Evolutionary conservation across 2,797 vertebrate species (phyloP).

Genomic region (Ciconia nigra): DNA sequence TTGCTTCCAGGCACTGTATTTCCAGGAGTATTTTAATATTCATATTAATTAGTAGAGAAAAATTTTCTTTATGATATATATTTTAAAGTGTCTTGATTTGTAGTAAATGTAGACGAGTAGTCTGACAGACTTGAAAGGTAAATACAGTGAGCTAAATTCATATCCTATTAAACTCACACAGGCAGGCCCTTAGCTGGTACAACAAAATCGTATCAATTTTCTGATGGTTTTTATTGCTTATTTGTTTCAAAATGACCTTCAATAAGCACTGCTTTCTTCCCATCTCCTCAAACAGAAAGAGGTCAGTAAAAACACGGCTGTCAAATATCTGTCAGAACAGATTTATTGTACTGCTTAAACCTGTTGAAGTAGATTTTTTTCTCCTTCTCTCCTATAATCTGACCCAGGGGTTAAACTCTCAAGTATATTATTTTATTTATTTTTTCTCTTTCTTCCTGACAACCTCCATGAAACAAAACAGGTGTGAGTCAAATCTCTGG

Average conservation of each 20-base stretch:
- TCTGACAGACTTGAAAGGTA: neutral
- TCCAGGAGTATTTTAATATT: neutral
- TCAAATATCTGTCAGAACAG: slow-evolving; percentile 64
- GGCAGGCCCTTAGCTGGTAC: neutral
- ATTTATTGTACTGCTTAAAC: slow-evolving; percentile 61
- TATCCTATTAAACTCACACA: neutral
- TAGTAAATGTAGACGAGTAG: neutral
- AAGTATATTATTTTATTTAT: neutral
- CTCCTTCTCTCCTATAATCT: slow-evolving; percentile 18
- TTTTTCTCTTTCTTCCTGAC: slow-evolving; percentile 11
- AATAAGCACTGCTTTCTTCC: slow-evolving; percentile 32
- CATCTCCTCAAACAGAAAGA: slow-evolving; percentile 31
- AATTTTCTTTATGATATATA: neutral
- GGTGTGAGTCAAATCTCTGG: slow-evolving; percentile 21
- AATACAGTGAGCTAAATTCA: neutral
- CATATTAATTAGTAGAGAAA: neutral
- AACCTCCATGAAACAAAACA: slow-evolving; percentile 27
- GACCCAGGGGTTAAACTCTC: slow-evolving; percentile 41
- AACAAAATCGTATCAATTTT: neutral
- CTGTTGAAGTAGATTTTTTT: slow-evolving; percentile 22
- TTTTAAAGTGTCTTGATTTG: neutral
- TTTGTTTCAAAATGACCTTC: slow-evolving; percentile 41
- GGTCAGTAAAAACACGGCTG: slow-evolving; percentile 53
- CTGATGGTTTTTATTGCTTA: slow-evolving; percentile 38
- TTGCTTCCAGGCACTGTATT: neutral